Evolutionary conservation across 2,888 invertebrate species (phyloP), one percentile per base, ranked within the genome.

Genomic region (Galerucella pusilla): DNA sequence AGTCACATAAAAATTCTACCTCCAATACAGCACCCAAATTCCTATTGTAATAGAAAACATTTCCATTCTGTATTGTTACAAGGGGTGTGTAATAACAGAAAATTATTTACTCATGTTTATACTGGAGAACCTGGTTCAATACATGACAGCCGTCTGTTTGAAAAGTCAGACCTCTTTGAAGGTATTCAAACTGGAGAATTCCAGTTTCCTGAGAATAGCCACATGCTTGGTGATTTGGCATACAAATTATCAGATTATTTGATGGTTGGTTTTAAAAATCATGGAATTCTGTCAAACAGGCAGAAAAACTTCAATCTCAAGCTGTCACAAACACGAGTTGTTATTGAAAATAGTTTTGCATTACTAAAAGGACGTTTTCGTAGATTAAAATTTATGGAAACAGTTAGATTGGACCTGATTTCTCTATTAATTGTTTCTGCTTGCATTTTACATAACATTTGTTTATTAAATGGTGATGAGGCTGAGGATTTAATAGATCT

Each of bases 1-100:
- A 76, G 75, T 25, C 81, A 81, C 66, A 77, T 81, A 46, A 63
- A 57, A n/a, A 80, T 82, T 46, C 45, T 63, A 25, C 75, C 74
- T 14, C 82, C 81, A 14, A 76, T 71, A 54, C 68, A 77, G n/a
- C 57, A 79, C 63, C 71, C 68, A 20, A 79, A 78, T 70, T 78
- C 35, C 7, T 42, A 42, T 42, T 42, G 35, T 42, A 42, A 42
- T 42, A 42, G 35, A 42, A 42, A 42, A 35, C 5, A 35, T 35
- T 35, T 35, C 35, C 35, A 35, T 35, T 35, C 6, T 35, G 35
- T 35, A 6, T 6, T 6, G 35, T 35, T 35, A 6, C 35, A 35
- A 35, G 35, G 35, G 35, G 35, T 35, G 6, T 35, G 35, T 35
- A 6, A 35, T 35, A 35, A 35, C 35, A 35, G 6, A 35, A 35